These are phyloP conservation scores for Phyllotreta striolata DNA, from an alignment of 2,888 invertebrate species.

Conservation along the genomic window DNA sequence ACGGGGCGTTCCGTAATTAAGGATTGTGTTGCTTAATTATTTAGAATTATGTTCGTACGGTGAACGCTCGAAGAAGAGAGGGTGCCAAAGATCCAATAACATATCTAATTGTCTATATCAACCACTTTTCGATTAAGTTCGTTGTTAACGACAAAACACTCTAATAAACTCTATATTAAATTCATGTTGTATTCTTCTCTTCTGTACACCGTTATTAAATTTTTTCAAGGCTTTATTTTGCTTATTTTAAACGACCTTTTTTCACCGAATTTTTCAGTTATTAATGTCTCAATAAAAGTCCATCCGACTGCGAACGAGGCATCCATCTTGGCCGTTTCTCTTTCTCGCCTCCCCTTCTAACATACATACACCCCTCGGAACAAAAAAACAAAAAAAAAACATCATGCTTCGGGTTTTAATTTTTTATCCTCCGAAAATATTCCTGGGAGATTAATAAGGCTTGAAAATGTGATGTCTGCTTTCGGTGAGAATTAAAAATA, in stretches of 20 bases:
- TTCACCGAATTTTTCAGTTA: background rate
- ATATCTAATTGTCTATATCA: too few species aligned
- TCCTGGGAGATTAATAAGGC: slow-evolving; percentile 60
- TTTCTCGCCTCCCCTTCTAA: slow-evolving; percentile 32
- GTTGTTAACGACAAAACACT: too few species aligned
- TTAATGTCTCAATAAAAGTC: slow-evolving; percentile 12
- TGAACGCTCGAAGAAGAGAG: too few species aligned
- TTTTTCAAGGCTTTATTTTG: too few species aligned
- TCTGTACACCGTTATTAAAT: too few species aligned
- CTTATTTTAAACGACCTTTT: background rate
- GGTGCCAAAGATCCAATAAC: too few species aligned
- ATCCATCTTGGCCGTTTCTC: background rate
- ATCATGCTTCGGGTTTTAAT: slow-evolving; percentile 60
- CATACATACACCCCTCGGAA: slow-evolving; percentile 33
- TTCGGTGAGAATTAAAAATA: slow-evolving; percentile 59
- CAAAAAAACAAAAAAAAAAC: slow-evolving; percentile 52
- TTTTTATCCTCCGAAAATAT: slow-evolving; percentile 59
- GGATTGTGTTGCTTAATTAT: slow-evolving; percentile 44
- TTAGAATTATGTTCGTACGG: slow-evolving; percentile 38
- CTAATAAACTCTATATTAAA: too few species aligned
- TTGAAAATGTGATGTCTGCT: slow-evolving; percentile 58
- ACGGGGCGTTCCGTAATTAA: slow-evolving; percentile 41
- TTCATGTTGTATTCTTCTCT: too few species aligned
- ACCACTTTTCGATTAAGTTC: too few species aligned
- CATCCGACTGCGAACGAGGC: slow-evolving; percentile 4